These are phyloP conservation scores for Drosophila kanapiae DNA, from an alignment of 1,140 invertebrate species.

Conservation along the genomic window DNA sequence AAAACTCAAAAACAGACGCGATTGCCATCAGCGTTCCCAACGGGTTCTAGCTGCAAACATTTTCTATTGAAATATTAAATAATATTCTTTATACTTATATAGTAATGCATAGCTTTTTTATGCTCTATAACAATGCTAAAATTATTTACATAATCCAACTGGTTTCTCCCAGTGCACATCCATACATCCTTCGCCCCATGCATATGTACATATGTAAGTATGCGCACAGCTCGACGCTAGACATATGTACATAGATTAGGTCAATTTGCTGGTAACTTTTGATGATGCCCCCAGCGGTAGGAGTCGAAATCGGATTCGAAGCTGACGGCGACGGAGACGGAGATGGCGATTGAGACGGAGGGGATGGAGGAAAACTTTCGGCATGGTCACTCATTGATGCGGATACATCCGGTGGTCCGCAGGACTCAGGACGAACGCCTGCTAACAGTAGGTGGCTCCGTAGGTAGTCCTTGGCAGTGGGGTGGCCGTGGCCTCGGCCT, in stretches of 20 bases:
- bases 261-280: conserved; percentile 66
- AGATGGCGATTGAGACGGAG: not conserved
- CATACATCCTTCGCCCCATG: not conserved
- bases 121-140: accelerated
- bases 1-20: no score
- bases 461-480: not conserved
- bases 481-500: not conserved
- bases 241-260: conserved; percentile 56
- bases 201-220: conserved; percentile 4
- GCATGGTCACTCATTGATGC: conserved; percentile 68
- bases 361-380: conserved; percentile 58
- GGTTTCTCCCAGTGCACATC: conserved; percentile 16
- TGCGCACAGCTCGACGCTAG: conserved; percentile 8
- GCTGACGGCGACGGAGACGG: not conserved
- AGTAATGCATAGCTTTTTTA: not conserved
- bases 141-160: not conserved
- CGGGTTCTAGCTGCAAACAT: no score
- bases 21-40: no score
- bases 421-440: not conserved
- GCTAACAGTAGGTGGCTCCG: not conserved
- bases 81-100: not conserved
- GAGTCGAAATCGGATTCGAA: conserved; percentile 39
- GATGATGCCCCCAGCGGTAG: conserved; percentile 43
- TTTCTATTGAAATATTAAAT: not conserved
- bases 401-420: conserved; percentile 68